Evolutionary conservation across 1,140 invertebrate species (phyloP).

Genomic region (Drosophila paulistorum): DNA sequence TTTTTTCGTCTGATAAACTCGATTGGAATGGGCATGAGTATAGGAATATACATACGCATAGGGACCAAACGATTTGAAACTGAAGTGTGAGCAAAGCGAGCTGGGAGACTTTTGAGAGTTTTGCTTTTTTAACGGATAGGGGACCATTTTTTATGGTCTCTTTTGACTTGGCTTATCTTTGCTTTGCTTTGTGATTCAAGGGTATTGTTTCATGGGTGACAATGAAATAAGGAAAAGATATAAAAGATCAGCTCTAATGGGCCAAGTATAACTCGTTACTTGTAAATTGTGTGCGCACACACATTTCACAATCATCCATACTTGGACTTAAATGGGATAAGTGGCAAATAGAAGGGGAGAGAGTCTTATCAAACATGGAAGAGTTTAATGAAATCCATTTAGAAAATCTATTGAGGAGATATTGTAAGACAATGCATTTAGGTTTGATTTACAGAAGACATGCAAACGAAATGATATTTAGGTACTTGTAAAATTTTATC

Average conservation of each 20-base stretch:
- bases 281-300: not conserved
- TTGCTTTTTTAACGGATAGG: slow-evolving; percentile 31
- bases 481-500: no score
- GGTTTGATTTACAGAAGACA: no score
- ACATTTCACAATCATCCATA: not conserved
- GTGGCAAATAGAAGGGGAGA: not conserved
- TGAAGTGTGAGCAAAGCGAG: slow-evolving; percentile 67
- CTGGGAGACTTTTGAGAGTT: slow-evolving; percentile 27
- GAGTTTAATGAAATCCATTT: not conserved
- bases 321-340: not conserved
- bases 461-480: no score
- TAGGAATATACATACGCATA: slow-evolving; percentile 25
- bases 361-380: not conserved
- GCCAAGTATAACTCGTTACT: slow-evolving; percentile 3
- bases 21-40: slow-evolving; percentile 1
- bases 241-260: slow-evolving; percentile 1
- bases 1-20: slow-evolving; percentile 22
- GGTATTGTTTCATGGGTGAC: not conserved
- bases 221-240: not conserved
- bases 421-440: not conserved
- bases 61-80: not conserved
- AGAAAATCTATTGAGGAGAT: not conserved
- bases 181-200: not conserved
- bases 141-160: slow-evolving; percentile 20
- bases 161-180: slow-evolving; percentile 6